Percentiles rank a stretch among this genome's conserved stretches.
These are phyloP conservation scores for Cantharis nigra DNA, from an alignment of 2,888 invertebrate genomes.

Conservation along the genomic window DNA sequence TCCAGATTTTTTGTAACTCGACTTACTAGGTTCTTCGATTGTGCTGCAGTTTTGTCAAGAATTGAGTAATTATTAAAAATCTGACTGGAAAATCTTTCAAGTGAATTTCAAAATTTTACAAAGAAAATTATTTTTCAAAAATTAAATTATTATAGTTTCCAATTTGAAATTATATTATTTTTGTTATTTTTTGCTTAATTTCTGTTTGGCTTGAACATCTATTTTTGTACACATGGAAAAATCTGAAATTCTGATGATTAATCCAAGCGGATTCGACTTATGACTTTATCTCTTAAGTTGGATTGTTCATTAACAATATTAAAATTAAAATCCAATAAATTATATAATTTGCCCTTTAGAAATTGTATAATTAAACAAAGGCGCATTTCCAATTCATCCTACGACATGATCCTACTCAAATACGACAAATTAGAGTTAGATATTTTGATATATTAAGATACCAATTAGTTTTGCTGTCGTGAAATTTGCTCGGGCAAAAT, in stretches of 20 bases:
- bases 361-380: neutral
- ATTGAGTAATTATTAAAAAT: too few species aligned
- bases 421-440: neutral
- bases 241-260: neutral
- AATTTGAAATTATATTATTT: too few species aligned
- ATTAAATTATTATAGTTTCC: too few species aligned
- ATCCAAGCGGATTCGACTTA: neutral
- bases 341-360: neutral
- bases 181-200: too few species aligned
- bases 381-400: neutral
- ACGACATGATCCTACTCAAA: neutral
- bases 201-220: too few species aligned
- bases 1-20: too few species aligned
- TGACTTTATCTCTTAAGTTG: neutral
- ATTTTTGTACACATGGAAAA: too few species aligned
- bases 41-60: too few species aligned
- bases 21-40: too few species aligned
- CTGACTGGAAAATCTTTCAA: too few species aligned
- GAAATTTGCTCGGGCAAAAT: neutral
- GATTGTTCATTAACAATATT: neutral
- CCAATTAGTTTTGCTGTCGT: neutral
- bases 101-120: too few species aligned
- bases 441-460: neutral
- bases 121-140: too few species aligned
- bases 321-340: neutral